Percentiles rank a stretch among this genome's conserved stretches.
phyloP scores from a whole-genome alignment of 1,140 invertebrate genomes.

The Drosophila paulistorum region DNA sequence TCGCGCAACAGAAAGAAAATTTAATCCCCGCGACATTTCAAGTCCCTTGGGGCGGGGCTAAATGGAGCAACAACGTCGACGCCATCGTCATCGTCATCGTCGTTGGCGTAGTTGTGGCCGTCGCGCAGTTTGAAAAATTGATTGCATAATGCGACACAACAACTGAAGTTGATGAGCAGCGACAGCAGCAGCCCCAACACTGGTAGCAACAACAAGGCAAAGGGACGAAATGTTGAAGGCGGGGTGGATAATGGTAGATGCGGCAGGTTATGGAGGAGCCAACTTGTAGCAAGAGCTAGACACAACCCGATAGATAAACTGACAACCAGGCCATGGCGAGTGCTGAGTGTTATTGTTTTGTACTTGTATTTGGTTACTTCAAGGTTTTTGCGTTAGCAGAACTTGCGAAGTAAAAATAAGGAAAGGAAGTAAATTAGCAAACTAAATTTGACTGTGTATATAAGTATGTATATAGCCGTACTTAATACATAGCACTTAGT shows the following conservation, averaged over 20 bases:
- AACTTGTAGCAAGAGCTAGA: conserved; percentile 3
- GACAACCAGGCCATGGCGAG: conserved; percentile 20
- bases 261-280: neutral
- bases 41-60: conserved; percentile 3
- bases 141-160: conserved; percentile 64
- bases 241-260: neutral
- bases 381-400: conserved; percentile 18
- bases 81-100: neutral
- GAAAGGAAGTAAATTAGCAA: neutral
- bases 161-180: conserved; percentile 62
- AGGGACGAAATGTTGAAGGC: neutral
- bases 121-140: conserved; percentile 57
- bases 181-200: conserved; percentile 34
- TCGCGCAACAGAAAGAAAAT: conserved; percentile 20
- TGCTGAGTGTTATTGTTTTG: conserved; percentile 7
- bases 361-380: conserved; percentile 1
- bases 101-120: conserved; percentile 25
- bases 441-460: neutral
- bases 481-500: no score
- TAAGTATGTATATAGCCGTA: no score
- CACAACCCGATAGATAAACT: conserved; percentile 35
- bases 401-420: neutral
- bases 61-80: conserved; percentile 11
- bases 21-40: conserved; percentile 7
- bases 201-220: conserved; percentile 2